A percentile compares a stretch with the other conserved stretches of the same genome.
Evolutionary conservation across 2,113 vertebrate species (phyloP).

Genomic region (Prunella fulvescens): DNA sequence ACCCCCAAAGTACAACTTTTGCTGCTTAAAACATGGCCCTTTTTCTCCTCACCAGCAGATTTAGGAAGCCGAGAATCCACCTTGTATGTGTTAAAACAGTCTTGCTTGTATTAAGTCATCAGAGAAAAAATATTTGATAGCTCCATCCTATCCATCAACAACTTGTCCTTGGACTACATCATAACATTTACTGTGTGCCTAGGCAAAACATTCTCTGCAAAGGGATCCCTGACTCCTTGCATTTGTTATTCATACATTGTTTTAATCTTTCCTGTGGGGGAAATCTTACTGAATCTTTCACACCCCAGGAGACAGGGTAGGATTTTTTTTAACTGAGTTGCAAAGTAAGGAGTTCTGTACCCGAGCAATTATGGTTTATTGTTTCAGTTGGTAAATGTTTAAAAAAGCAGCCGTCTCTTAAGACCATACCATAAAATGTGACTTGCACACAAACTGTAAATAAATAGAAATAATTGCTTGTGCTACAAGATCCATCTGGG

Average conservation of each 20-base stretch:
- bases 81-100: not conserved
- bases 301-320: not conserved
- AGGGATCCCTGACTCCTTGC: not conserved
- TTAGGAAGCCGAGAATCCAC: not conserved
- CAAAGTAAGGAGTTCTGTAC: not conserved
- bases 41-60: accelerated
- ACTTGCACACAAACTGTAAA: not conserved
- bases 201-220: not conserved
- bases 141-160: not conserved
- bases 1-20: not conserved
- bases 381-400: conserved; percentile 24
- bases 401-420: not conserved
- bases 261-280: not conserved
- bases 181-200: not conserved
- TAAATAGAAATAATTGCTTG: conserved; percentile 18
- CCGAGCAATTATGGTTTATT: conserved; percentile 11
- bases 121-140: not conserved
- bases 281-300: not conserved
- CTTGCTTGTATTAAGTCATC: not conserved
- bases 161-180: not conserved
- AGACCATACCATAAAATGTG: not conserved
- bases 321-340: not conserved
- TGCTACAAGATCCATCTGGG: not conserved
- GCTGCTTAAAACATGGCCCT: not conserved
- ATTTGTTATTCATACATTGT: not conserved